Evolutionary conservation across 2,113 vertebrate species (phyloP).

Genomic region (Ardeotis arabs): DNA sequence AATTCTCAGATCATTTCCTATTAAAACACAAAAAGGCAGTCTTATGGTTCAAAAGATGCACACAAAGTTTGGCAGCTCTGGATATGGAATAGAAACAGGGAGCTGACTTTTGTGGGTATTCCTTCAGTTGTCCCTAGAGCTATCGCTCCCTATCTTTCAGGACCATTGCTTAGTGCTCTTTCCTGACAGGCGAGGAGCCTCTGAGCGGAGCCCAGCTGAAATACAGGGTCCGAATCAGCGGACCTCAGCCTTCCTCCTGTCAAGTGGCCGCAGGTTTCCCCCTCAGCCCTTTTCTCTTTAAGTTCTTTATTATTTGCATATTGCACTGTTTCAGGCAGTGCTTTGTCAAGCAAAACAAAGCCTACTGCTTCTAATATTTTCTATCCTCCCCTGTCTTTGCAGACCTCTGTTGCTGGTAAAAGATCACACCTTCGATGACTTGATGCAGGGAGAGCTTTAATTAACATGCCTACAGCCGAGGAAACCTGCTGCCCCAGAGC

Average conservation of each 20-base stretch:
- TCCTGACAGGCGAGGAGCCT: neutral
- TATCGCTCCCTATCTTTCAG: constrained; percentile 3
- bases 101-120: neutral
- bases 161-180: neutral
- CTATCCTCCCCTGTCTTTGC: neutral
- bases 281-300: neutral
- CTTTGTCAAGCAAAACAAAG: neutral
- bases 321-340: neutral
- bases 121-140: neutral
- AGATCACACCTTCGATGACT: accelerated
- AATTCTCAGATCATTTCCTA: constrained; percentile 5
- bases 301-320: neutral
- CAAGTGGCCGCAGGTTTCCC: neutral
- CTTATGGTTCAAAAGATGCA: neutral
- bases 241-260: constrained; percentile 40
- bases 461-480: accelerated
- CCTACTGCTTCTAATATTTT: neutral
- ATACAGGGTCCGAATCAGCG: neutral
- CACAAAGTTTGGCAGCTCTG: neutral
- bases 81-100: neutral
- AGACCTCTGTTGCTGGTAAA: neutral
- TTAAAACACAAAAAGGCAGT: constrained; percentile 11
- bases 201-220: neutral
- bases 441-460: neutral
- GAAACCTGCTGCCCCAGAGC: neutral